These are phyloP conservation scores for Achlya flavicornis DNA, from an alignment of 2,888 invertebrate genomes.

Conservation along the genomic window DNA sequence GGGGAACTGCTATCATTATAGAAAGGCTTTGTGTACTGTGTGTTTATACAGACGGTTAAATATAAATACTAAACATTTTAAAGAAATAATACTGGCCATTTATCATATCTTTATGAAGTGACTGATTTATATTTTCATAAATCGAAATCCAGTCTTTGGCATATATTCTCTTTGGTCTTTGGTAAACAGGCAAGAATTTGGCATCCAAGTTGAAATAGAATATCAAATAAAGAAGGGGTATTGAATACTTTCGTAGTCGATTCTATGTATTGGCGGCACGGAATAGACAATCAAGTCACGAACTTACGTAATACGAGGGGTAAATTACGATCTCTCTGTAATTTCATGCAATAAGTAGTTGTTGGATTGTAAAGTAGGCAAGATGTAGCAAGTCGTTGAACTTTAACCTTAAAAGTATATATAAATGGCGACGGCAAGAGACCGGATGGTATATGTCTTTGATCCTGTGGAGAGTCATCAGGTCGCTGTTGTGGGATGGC, in stretches of 20 bases:
- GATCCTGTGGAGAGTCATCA: no score
- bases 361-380: not conserved
- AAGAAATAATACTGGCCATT: not conserved
- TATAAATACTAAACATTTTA: constrained; percentile 7
- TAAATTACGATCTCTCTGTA: not conserved
- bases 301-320: not conserved
- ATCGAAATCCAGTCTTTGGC: constrained; percentile 2
- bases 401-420: no score
- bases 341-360: not conserved
- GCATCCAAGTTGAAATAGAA: not conserved
- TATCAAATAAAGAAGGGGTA: not conserved
- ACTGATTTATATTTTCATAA: constrained; percentile 13
- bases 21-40: not conserved
- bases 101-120: constrained; percentile 9
- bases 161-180: no score
- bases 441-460: no score
- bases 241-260: not conserved
- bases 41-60: not conserved
- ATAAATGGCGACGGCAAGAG: no score
- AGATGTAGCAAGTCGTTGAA: no score
- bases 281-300: not conserved
- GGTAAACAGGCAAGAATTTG: not conserved
- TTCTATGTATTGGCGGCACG: not conserved
- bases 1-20: constrained; percentile 2
- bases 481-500: no score